These are phyloP conservation scores for Plecturocebus donacophilus DNA, from an alignment of 2,113 vertebrate genomes.

Conservation along the genomic window DNA sequence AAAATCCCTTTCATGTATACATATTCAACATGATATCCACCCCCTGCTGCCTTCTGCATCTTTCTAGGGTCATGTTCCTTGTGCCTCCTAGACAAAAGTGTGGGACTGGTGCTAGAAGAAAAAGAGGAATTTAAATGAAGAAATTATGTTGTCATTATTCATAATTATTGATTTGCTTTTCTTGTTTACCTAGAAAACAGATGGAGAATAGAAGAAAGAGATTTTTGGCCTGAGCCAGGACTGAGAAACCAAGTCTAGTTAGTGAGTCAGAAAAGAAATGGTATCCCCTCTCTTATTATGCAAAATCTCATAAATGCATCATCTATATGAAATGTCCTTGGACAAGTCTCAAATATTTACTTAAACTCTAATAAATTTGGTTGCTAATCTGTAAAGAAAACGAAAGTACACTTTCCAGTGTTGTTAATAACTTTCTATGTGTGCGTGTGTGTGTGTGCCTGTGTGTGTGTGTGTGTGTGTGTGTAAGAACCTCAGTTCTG, in stretches of 20 bases:
- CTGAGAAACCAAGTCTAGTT: background rate
- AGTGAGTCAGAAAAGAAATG: background rate
- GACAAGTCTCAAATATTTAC: background rate
- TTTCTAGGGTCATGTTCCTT: background rate
- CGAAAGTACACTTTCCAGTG: background rate
- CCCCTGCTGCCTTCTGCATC: background rate
- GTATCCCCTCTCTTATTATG: background rate
- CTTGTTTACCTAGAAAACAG: slow-evolving; percentile 10
- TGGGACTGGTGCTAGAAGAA: background rate
- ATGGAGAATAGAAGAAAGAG: background rate
- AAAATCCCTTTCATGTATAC: background rate
- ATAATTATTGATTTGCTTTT: background rate
- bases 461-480: too few relatives aligned
- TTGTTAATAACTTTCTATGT: background rate
- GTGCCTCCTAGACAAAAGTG: background rate
- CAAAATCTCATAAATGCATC: background rate
- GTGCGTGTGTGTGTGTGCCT: too few relatives aligned
- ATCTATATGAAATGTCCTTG: background rate
- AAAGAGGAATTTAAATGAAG: background rate
- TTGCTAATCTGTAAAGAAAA: background rate
- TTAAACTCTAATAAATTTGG: background rate
- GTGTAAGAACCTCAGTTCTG: background rate
- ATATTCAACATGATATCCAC: too few relatives aligned
- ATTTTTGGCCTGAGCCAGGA: background rate
- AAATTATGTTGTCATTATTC: background rate